Evolutionary conservation across 2,888 invertebrate species (phyloP).

Genomic region (Agrotis segetum): DNA sequence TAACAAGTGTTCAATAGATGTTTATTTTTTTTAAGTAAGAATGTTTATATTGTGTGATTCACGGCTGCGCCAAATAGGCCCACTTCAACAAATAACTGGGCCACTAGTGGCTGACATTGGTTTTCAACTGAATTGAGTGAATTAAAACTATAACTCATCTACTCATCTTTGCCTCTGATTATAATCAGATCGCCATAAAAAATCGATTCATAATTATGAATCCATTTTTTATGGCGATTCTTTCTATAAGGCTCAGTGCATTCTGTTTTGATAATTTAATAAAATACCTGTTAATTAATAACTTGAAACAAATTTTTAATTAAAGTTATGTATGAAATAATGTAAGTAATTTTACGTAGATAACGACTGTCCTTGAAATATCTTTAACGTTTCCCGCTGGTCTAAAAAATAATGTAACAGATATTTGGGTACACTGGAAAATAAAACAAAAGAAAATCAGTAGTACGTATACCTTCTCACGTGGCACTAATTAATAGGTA

Average conservation of each 20-base stretch:
- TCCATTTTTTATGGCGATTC: no score
- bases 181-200: no score
- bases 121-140: no score
- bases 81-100: no score
- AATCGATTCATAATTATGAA: no score
- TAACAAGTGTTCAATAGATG: no score
- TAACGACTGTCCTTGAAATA: constrained; percentile 22
- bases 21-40: no score
- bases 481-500: neutral
- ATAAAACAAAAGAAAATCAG: constrained; percentile 14
- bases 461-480: neutral
- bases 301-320: constrained; percentile 7
- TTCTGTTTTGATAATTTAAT: constrained; percentile 1
- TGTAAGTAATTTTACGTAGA: neutral
- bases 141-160: no score
- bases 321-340: constrained; percentile 4
- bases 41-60: no score
- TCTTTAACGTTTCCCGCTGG: neutral
- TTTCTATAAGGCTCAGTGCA: neutral
- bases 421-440: neutral
- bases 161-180: no score
- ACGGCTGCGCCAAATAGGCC: no score
- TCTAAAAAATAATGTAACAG: neutral
- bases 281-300: constrained; percentile 28
- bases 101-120: no score